These are phyloP conservation scores for Cheilosia grossa DNA, from an alignment of 2,888 invertebrate genomes.

Conservation along the genomic window DNA sequence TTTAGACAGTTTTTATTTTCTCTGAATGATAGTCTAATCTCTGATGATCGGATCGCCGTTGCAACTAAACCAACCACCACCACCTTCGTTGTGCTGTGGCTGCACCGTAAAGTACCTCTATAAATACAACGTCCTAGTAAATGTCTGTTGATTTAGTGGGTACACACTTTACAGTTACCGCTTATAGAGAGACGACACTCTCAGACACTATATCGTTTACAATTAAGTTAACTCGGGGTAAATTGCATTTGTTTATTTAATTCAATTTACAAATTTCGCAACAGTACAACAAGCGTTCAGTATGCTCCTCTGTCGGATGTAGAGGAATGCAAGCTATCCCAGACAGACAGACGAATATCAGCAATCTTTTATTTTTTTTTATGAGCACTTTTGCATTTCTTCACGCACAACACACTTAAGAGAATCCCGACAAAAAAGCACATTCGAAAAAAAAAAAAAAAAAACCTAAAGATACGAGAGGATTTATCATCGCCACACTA, in stretches of 20 bases:
- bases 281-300: conserved; percentile 18
- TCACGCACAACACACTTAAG: conserved; percentile 51
- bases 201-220: conserved; percentile 58
- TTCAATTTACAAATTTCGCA: conserved; percentile 59
- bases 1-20: conserved; percentile 5
- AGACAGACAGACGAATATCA: conserved; percentile 20
- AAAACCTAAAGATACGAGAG: conserved; percentile 19
- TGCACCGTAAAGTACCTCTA: conserved; percentile 27
- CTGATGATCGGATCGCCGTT: conserved; percentile 7
- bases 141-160: conserved; percentile 42
- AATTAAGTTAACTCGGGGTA: conserved; percentile 65
- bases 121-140: conserved; percentile 55
- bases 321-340: conserved; percentile 2
- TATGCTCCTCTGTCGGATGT: not conserved
- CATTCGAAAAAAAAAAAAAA: not conserved
- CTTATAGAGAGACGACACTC: conserved; percentile 45
- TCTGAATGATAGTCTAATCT: conserved; percentile 26
- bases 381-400: conserved; percentile 41
- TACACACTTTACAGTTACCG: conserved; percentile 67
- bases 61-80: conserved; percentile 10
- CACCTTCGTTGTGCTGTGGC: conserved; percentile 32
- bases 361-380: conserved; percentile 41
- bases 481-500: conserved; percentile 25
- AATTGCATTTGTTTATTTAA: conserved; percentile 72
- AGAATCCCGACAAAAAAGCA: conserved; percentile 14